A percentile compares a stretch with the other conserved stretches of the same genome.
Evolutionary conservation across 2,888 invertebrate genomes (phyloP).

Genomic region (Phoenoteleia sp.): DNA sequence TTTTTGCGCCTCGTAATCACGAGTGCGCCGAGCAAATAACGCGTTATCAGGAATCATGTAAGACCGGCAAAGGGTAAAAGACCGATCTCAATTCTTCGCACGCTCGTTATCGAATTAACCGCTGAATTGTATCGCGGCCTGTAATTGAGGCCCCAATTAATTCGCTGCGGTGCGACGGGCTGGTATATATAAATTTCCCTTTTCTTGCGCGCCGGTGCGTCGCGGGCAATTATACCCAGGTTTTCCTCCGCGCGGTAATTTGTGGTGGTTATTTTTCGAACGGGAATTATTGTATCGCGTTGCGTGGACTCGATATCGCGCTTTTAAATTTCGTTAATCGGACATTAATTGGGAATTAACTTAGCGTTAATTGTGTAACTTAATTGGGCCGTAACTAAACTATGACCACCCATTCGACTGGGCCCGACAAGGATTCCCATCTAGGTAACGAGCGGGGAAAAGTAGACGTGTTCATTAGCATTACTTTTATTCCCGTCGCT

Average conservation of each 20-base stretch:
- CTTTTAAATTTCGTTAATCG: slow-evolving; percentile 7
- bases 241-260: not conserved
- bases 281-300: not conserved
- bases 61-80: not conserved
- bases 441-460: not conserved
- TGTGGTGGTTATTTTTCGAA: not conserved
- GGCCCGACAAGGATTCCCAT: not conserved
- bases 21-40: not conserved
- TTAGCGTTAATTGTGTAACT: slow-evolving; percentile 4
- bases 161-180: not conserved
- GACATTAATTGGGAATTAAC: slow-evolving; percentile 12
- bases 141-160: not conserved
- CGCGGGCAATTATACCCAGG: not conserved
- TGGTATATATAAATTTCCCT: not conserved
- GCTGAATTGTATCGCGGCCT: not conserved
- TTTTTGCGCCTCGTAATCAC: not conserved
- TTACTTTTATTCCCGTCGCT: not conserved
- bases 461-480: not conserved
- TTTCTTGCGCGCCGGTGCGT: not conserved
- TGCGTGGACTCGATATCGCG: not conserved
- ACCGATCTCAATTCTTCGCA: not conserved
- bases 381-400: slow-evolving; percentile 13
- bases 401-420: not conserved
- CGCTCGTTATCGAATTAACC: not conserved
- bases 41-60: not conserved